Conservation (phyloP, 2,888 invertebrate species). For the Teleogryllus oceanicus region DNA sequence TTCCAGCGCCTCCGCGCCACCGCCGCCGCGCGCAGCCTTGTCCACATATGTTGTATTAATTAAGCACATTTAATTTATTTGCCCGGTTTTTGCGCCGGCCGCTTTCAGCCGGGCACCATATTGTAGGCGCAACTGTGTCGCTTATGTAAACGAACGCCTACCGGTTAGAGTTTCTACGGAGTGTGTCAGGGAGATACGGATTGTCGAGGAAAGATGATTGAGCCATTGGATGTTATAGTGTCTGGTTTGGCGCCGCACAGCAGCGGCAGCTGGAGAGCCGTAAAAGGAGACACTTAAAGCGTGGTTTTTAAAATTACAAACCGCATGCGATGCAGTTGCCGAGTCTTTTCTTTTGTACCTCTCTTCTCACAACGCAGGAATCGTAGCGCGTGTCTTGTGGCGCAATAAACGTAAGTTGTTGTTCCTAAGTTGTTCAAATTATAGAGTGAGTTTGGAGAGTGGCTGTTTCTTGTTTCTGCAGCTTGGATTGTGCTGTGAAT, state of each 20-base stretch:
- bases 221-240: background rate
- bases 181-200: background rate
- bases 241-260: background rate
- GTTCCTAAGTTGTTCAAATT: conserved; percentile 18
- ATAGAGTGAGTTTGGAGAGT: background rate
- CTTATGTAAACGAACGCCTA: conserved; percentile 1
- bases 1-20: background rate
- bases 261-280: background rate
- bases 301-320: background rate
- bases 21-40: background rate
- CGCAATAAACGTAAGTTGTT: background rate
- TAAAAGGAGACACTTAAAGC: background rate
- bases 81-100: background rate
- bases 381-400: conserved; percentile 4
- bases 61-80: conserved; percentile 7
- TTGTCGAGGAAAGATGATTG: background rate
- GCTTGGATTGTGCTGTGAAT: background rate
- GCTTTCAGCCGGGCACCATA: background rate
- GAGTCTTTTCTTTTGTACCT: background rate
- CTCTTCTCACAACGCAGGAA: background rate
- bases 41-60: conserved; percentile 18
- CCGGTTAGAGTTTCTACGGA: background rate
- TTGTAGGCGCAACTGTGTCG: background rate
- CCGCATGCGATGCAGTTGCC: background rate
- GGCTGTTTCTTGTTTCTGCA: background rate